These are phyloP conservation scores for Drosophila cardini DNA, from an alignment of 1,140 invertebrate genomes.

Conservation along the genomic window DNA sequence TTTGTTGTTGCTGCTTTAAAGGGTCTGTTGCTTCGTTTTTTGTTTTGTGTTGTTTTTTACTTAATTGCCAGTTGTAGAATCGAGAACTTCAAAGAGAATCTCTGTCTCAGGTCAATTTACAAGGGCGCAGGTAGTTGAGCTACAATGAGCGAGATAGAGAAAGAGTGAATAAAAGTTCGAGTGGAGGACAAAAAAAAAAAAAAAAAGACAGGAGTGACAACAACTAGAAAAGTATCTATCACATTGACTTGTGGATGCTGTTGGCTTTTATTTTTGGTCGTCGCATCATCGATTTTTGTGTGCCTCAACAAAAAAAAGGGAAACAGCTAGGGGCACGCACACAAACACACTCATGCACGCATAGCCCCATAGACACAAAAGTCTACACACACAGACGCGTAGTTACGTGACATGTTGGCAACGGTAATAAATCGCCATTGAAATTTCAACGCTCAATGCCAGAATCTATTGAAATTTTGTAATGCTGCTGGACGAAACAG, in stretches of 20 bases:
- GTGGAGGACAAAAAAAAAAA: background rate
- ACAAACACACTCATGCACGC: conserved; percentile 1
- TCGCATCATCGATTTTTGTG: conserved; percentile 72
- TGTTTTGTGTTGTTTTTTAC: background rate
- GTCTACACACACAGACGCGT: background rate
- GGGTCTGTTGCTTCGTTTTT: background rate
- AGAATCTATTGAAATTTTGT: conserved; percentile 31
- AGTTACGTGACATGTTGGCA: conserved; percentile 53
- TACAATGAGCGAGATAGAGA: background rate
- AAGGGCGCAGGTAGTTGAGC: conserved; percentile 8
- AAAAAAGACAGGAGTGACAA: background rate
- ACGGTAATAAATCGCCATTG: conserved; percentile 79
- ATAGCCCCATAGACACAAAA: background rate
- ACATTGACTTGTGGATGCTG: conserved; percentile 58
- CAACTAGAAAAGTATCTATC: conserved; percentile 35
- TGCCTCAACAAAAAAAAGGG: conserved; percentile 39
- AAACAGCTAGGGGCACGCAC: conserved; percentile 9
- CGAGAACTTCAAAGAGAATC: conserved; percentile 37
- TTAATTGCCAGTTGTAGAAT: conserved; percentile 19
- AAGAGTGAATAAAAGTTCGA: background rate
- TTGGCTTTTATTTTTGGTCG: conserved; percentile 77
- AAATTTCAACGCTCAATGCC: conserved; percentile 58
- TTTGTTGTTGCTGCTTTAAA: conserved; percentile 14
- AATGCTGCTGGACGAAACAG: conserved; percentile 15
- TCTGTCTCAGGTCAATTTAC: conserved; percentile 30